Conservation (phyloP, 2,113 vertebrate genomes). For the Myxocyprinus asiaticus region DNA sequence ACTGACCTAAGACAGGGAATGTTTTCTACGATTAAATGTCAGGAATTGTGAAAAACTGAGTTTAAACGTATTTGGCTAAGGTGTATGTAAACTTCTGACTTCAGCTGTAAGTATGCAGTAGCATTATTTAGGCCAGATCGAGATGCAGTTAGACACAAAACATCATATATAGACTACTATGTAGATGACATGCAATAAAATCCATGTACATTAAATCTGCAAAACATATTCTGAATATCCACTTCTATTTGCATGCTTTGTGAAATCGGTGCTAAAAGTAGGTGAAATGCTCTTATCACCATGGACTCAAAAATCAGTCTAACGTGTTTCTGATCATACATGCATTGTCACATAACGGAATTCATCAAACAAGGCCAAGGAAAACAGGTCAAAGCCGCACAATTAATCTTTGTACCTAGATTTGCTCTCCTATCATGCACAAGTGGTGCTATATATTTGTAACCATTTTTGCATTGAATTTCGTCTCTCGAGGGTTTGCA, state of each 20-base stretch:
- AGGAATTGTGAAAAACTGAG: no score
- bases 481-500: not conserved
- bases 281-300: not conserved
- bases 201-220: not conserved
- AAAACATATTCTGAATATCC: not conserved
- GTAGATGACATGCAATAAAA: not conserved
- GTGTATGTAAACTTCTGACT: no score
- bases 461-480: not conserved
- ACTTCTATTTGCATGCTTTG: not conserved
- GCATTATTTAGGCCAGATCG: not conserved
- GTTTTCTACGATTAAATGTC: no score
- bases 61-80: no score
- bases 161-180: not conserved
- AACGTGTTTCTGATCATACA: not conserved
- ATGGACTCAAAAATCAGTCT: not conserved
- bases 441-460: not conserved
- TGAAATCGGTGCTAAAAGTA: not conserved
- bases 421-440: not conserved
- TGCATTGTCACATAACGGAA: not conserved
- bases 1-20: no score
- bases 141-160: not conserved
- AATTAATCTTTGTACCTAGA: constrained; percentile 8
- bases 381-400: constrained; percentile 15
- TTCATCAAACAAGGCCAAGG: not conserved
- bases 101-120: not conserved